These are phyloP conservation scores for Hippocampus guttulatus DNA, from an alignment of 2,113 vertebrate genomes.

Conservation along the genomic window DNA sequence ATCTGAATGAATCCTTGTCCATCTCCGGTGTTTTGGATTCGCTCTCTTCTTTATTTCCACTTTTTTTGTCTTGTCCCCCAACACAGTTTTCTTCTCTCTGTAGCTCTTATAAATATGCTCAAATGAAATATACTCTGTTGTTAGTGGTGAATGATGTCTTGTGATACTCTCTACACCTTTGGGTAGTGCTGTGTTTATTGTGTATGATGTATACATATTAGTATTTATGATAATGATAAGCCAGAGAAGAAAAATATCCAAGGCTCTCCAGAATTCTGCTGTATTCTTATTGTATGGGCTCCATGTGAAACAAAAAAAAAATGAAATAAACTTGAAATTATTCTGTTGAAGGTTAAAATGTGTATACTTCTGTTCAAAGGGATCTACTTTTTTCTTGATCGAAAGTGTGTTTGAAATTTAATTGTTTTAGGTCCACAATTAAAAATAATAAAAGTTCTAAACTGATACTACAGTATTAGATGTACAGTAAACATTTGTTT, in stretches of 20 bases:
- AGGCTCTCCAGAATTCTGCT: slow-evolving; percentile 66
- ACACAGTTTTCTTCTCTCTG: slow-evolving; percentile 51
- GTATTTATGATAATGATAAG: slow-evolving; percentile 71
- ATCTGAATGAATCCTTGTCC: slow-evolving; percentile 23
- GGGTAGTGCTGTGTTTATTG: slow-evolving; percentile 77
- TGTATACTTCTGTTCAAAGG: slow-evolving; percentile 42
- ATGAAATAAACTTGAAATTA: slow-evolving; percentile 76
- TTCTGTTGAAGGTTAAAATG: slow-evolving; percentile 68
- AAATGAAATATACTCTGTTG: slow-evolving; percentile 73
- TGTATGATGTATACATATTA: slow-evolving; percentile 76
- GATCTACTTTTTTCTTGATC: background rate
- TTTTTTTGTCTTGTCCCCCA: slow-evolving; percentile 9
- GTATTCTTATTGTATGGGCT: slow-evolving; percentile 75
- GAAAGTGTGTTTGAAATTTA: background rate
- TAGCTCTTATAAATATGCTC: slow-evolving; percentile 74
- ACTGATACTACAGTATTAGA: background rate
- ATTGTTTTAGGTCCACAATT: background rate
- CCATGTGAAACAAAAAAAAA: slow-evolving; percentile 66
- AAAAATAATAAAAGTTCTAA: background rate
- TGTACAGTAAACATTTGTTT: background rate
- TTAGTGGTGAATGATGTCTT: slow-evolving; percentile 77
- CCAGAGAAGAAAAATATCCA: slow-evolving; percentile 58
- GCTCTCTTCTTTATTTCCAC: slow-evolving; percentile 18
- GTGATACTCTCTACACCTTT: slow-evolving; percentile 72
- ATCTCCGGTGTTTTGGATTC: slow-evolving; percentile 30